These are phyloP conservation scores for Pseudois nayaur DNA, from an alignment of 2,113 vertebrate genomes.

Conservation along the genomic window DNA sequence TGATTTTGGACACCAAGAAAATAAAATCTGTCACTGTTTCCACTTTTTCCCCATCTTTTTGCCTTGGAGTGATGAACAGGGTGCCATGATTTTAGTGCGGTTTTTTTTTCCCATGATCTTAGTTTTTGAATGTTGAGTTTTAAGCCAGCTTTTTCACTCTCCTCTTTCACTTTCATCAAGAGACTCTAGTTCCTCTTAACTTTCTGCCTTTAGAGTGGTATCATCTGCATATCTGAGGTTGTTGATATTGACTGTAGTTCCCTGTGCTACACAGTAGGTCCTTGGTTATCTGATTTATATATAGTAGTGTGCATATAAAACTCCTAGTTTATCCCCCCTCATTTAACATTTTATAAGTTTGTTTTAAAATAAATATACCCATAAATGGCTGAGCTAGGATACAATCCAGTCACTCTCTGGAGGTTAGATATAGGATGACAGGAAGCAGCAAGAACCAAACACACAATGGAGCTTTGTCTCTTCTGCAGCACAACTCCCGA, in stretches of 20 bases:
- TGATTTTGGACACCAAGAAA: not conserved
- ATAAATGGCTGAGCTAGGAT: not conserved
- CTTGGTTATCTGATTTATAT: not conserved
- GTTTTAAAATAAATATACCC: not conserved
- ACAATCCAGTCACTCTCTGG: not conserved
- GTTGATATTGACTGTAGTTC: not conserved
- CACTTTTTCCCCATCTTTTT: not conserved
- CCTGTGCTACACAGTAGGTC: not conserved
- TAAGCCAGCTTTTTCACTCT: not conserved
- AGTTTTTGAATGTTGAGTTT: not conserved
- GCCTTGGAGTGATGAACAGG: not conserved
- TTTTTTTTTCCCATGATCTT: not conserved
- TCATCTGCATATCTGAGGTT: not conserved
- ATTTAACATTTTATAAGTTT: not conserved
- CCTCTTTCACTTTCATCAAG: not conserved
- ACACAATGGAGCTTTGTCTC: not conserved
- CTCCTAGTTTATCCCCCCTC: not conserved
- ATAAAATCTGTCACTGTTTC: not conserved
- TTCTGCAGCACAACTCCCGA: not conserved
- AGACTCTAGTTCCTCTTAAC: not conserved
- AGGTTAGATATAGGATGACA: not conserved
- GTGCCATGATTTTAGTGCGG: not conserved
- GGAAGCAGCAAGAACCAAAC: not conserved
- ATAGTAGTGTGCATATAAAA: not conserved
- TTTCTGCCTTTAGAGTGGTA: not conserved